phyloP scores from a whole-genome alignment of 53 echinoderm and acorn worm species.

The Apostichopus leukothele region DNA sequence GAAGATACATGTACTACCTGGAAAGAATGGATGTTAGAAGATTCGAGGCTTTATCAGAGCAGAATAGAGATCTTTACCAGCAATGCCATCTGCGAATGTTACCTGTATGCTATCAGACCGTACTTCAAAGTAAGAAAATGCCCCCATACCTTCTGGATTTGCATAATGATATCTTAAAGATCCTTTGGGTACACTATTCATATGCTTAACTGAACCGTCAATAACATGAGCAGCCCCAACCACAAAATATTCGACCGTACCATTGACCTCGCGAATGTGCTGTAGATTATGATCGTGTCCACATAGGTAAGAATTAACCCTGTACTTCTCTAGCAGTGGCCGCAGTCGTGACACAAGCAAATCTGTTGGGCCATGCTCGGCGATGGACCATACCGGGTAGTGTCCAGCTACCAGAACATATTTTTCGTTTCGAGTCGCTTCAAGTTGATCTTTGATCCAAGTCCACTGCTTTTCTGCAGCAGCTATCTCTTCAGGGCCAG shows the following conservation, averaged over 20 bases:
- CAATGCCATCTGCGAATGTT: constrained; percentile 73
- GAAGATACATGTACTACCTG: too few relatives aligned
- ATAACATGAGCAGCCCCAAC: constrained; percentile 80
- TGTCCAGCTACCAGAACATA: constrained; percentile 93
- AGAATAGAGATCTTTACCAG: constrained; percentile 73
- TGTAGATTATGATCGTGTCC: constrained; percentile 97
- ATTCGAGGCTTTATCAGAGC: constrained; percentile 63
- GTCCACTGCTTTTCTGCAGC: constrained; percentile 78
- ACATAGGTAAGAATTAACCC: constrained; percentile 81
- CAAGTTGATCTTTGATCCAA: constrained; percentile 79
- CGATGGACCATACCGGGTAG: constrained; percentile 95
- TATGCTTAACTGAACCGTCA: constrained; percentile 59
- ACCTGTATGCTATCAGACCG: constrained; percentile 53
- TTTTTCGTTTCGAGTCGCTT: constrained; percentile 57
- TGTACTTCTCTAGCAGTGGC: constrained; percentile 80
- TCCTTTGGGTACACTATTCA: constrained; percentile 56
- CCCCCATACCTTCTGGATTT: constrained; percentile 64
- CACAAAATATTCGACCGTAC: constrained; percentile 82
- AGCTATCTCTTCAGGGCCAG: constrained; percentile 65
- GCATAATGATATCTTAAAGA: constrained; percentile 70
- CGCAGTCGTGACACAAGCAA: constrained; percentile 63
- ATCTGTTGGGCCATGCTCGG: constrained; percentile 88
- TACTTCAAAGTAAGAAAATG: constrained; percentile 74
- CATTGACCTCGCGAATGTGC: constrained; percentile 72
- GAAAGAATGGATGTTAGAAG: too few relatives aligned